A percentile compares a stretch with the other conserved stretches of the same genome.
These are phyloP conservation scores for Actinostola sp. DNA, from an alignment of 92 coral and sea anemone genomes.

Conservation along the genomic window DNA sequence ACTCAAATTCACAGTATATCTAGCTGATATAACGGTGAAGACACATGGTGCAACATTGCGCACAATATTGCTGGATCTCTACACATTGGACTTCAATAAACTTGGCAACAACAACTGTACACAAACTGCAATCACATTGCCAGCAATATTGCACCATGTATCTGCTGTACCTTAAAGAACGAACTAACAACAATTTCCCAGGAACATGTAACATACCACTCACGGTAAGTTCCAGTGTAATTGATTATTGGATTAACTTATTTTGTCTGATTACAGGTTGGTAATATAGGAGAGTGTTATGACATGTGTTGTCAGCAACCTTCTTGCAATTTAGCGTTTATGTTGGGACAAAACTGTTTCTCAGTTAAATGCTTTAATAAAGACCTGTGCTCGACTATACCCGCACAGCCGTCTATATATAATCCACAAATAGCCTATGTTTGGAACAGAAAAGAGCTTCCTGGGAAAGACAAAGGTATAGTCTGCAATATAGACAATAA, in stretches of 20 bases:
- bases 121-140: too few species aligned
- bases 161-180: too few species aligned
- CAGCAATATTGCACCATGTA: too few species aligned
- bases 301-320: constrained; percentile 85
- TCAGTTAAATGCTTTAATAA: constrained; percentile 89
- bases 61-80: too few species aligned
- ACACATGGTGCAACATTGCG: too few species aligned
- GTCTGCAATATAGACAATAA: not conserved
- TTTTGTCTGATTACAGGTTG: constrained; percentile 30
- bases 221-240: too few species aligned
- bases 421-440: constrained; percentile 99
- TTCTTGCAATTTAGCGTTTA: constrained; percentile 92
- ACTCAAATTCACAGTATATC: too few species aligned
- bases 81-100: too few species aligned
- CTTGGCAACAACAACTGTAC: too few species aligned
- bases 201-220: too few species aligned
- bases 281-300: constrained; percentile 92
- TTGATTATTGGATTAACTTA: not conserved
- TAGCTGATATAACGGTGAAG: too few species aligned
- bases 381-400: constrained; percentile 86
- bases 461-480: constrained; percentile 16
- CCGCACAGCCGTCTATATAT: constrained; percentile 97
- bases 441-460: constrained; percentile 64
- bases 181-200: too few species aligned
- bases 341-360: constrained; percentile 98